These are phyloP conservation scores for Nerophis lumbriciformis DNA, from an alignment of 2,113 vertebrate species.

Conservation along the genomic window DNA sequence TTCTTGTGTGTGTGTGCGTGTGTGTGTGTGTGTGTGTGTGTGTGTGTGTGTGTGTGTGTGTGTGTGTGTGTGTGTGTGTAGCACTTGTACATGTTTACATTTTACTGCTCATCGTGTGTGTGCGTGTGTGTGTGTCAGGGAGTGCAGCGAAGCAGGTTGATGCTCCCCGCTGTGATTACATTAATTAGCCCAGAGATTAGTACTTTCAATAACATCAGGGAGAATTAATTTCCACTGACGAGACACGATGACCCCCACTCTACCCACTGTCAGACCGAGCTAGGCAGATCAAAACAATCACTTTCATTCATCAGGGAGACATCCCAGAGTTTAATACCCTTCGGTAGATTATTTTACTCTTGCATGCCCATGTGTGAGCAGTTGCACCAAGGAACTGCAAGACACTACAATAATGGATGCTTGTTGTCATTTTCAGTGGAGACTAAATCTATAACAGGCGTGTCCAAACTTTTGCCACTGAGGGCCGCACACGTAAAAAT, in stretches of 20 bases:
- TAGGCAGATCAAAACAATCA: not conserved
- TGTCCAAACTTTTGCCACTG: no score
- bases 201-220: constrained; percentile 60
- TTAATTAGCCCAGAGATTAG: constrained; percentile 65
- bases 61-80: constrained; percentile 9
- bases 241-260: constrained; percentile 31
- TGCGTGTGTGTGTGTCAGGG: not conserved
- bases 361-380: no score
- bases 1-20: constrained; percentile 25
- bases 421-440: no score
- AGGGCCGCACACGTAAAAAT: no score
- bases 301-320: not conserved
- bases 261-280: no score
- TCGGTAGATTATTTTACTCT: no score
- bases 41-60: constrained; percentile 22
- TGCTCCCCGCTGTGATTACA: constrained; percentile 48
- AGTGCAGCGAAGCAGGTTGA: constrained; percentile 27
- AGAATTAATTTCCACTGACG: constrained; percentile 52
- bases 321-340: no score
- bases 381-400: no score
- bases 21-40: constrained; percentile 17
- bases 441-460: no score
- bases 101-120: constrained; percentile 25
- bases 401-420: no score
- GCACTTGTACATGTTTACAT: constrained; percentile 47